Evolutionary conservation across 2,113 vertebrate species (phyloP).

Genomic region (Ciconia stormi): DNA sequence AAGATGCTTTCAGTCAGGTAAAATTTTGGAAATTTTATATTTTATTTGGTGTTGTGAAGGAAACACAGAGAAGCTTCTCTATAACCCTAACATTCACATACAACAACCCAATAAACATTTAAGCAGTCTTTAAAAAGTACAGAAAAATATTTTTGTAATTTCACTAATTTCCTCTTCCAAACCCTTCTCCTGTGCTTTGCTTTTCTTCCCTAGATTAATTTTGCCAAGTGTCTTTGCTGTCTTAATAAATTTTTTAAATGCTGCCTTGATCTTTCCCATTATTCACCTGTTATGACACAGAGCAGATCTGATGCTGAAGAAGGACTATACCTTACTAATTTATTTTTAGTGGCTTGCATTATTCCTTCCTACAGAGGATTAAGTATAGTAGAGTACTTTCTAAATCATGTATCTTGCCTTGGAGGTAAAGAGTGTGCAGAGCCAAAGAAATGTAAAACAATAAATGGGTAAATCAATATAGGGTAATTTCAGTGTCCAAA

Average conservation of each 20-base stretch:
- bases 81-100: background rate
- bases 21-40: background rate
- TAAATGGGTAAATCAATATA: background rate
- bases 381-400: background rate
- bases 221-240: background rate
- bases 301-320: background rate
- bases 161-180: background rate
- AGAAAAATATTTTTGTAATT: background rate
- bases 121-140: background rate
- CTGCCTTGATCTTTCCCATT: background rate
- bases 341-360: background rate
- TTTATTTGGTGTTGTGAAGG: background rate
- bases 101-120: background rate
- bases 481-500: background rate
- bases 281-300: background rate
- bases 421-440: background rate
- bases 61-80: background rate
- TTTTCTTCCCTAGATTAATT: background rate
- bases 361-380: background rate
- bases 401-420: conserved; percentile 18
- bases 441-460: background rate
- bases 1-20: background rate
- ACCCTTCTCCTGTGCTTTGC: background rate
- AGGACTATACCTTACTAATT: background rate
- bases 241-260: background rate